phyloP scores from a whole-genome alignment of 2,113 vertebrate species.

The Tetraodon nigroviridis region DNA sequence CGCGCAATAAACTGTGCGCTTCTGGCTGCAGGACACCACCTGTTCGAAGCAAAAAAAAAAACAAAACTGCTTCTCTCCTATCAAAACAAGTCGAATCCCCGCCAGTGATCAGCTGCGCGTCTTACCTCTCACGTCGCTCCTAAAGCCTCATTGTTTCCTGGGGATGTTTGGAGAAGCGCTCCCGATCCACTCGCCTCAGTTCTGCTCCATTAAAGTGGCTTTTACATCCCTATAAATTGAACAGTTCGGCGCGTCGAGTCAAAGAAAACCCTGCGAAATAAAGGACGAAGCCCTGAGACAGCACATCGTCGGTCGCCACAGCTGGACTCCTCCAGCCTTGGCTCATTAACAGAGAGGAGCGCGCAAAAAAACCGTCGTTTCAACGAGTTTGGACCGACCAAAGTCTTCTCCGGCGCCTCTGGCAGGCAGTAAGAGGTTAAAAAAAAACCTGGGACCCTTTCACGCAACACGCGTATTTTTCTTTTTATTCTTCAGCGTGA shows the following conservation, averaged over 20 bases:
- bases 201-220: conserved; percentile 39
- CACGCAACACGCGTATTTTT: conserved; percentile 9
- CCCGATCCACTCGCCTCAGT: conserved; percentile 19
- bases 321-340: conserved; percentile 46
- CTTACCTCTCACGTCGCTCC: conserved; percentile 49
- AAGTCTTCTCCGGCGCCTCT: background rate
- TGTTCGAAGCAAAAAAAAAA: conserved; percentile 24
- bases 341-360: conserved; percentile 16
- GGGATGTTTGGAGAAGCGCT: conserved; percentile 7
- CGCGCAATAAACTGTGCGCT: background rate
- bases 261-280: conserved; percentile 42
- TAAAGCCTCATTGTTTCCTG: conserved; percentile 19
- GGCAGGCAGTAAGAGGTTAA: background rate
- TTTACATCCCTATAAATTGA: conserved; percentile 51
- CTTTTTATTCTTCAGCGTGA: conserved; percentile 10
- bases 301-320: conserved; percentile 36
- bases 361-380: conserved; percentile 1
- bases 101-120: conserved; percentile 10
- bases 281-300: conserved; percentile 36
- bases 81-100: background rate
- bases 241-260: conserved; percentile 32
- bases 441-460: background rate
- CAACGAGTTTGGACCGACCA: conserved; percentile 2
- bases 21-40: conserved; percentile 38
- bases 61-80: background rate